These are phyloP conservation scores for Parasteatoda tepidariorum DNA, from an alignment of 1,140 invertebrate species.

Conservation along the genomic window DNA sequence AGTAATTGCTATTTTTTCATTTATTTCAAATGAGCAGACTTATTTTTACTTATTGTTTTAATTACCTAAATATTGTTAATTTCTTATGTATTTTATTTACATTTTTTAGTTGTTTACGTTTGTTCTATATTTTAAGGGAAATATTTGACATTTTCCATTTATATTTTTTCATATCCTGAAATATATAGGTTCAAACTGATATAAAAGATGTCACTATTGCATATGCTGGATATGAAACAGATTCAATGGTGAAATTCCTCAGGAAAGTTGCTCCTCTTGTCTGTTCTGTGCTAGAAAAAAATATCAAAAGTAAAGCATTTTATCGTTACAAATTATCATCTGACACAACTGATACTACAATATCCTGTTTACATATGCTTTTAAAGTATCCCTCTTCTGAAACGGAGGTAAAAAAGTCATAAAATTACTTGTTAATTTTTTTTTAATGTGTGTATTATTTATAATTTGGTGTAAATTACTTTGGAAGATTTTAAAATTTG, in stretches of 20 bases:
- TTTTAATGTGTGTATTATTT: too few relatives aligned
- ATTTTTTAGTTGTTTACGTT: not conserved
- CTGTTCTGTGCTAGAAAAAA: conserved; percentile 53
- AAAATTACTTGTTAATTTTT: not conserved
- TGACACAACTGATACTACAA: conserved; percentile 19
- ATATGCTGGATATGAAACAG: conserved; percentile 26
- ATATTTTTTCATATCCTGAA: not conserved
- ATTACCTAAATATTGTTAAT: too few relatives aligned
- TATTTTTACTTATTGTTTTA: too few relatives aligned
- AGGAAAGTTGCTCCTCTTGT: conserved; percentile 29
- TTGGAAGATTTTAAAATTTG: too few relatives aligned
- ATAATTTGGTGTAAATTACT: too few relatives aligned
- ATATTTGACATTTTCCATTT: not conserved
- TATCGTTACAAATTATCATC: conserved; percentile 28
- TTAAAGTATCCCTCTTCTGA: conserved; percentile 6
- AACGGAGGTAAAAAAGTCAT: conserved; percentile 17
- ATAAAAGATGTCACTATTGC: not conserved
- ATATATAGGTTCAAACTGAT: conserved; percentile 43
- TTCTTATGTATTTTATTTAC: not conserved
- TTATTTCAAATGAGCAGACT: too few relatives aligned
- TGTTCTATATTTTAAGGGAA: not conserved
- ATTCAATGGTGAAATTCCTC: conserved; percentile 24
- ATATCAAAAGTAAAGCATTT: conserved; percentile 56
- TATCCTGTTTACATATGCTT: conserved; percentile 19
- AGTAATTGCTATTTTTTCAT: too few relatives aligned